These are phyloP conservation scores for Orchesella flavescens DNA, from an alignment of 2,888 invertebrate species.

Conservation along the genomic window DNA sequence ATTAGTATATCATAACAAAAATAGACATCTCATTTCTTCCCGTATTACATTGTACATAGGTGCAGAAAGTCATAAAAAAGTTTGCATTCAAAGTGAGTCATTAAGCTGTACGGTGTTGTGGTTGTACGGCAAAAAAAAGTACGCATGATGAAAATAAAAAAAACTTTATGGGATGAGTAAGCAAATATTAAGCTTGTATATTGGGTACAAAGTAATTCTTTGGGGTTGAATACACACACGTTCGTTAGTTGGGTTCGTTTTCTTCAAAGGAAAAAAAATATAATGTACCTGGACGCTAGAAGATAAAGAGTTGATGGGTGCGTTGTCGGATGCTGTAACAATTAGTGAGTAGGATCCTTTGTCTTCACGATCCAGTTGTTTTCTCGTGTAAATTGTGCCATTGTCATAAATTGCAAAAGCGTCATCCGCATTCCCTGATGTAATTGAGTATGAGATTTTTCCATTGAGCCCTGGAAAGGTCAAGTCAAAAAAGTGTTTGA, in stretches of 20 bases:
- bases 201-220: not conserved
- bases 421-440: slow-evolving; percentile 85
- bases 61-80: slow-evolving; percentile 2
- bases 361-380: slow-evolving; percentile 87
- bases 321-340: slow-evolving; percentile 89
- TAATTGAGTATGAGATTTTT: slow-evolving; percentile 85
- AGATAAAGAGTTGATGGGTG: slow-evolving; percentile 84
- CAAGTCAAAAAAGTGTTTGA: not conserved
- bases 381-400: slow-evolving; percentile 87
- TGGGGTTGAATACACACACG: not conserved
- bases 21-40: not conserved
- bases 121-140: too few species aligned
- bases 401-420: slow-evolving; percentile 88
- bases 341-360: slow-evolving; percentile 87
- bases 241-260: too few species aligned
- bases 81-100: slow-evolving; percentile 16
- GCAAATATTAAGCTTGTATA: slow-evolving; percentile 1
- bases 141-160: too few species aligned
- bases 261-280: not conserved
- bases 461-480: slow-evolving; percentile 85
- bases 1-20: not conserved
- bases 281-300: slow-evolving; percentile 88
- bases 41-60: not conserved
- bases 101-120: not conserved
- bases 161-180: slow-evolving; percentile 19